Evolutionary conservation across 2,113 vertebrate genomes (phyloP).

Genomic region (Chaetodon trifascialis): DNA sequence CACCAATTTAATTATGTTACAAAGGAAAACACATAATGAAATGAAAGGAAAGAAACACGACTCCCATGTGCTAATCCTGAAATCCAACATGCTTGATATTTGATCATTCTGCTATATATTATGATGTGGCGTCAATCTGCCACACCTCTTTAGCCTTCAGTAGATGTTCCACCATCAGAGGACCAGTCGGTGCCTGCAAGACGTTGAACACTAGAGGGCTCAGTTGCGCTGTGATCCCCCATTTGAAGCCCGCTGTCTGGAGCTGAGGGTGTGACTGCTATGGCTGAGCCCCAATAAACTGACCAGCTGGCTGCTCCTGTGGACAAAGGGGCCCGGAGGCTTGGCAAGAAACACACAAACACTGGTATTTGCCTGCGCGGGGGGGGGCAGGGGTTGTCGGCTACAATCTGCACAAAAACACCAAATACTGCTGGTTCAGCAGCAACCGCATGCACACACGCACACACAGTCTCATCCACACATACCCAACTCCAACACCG

Average conservation of each 20-base stretch:
- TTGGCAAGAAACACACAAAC: slow-evolving; percentile 76
- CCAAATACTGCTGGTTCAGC: slow-evolving; percentile 78
- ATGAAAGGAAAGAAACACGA: not conserved
- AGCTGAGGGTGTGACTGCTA: slow-evolving; percentile 54
- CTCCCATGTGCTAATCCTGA: not conserved
- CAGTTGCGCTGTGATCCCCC: slow-evolving; percentile 37
- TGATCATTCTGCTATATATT: not conserved
- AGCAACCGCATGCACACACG: slow-evolving; percentile 25
- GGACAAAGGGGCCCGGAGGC: slow-evolving; percentile 72
- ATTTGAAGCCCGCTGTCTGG: not conserved
- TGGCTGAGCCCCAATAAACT: slow-evolving; percentile 50
- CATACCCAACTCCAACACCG: slow-evolving; percentile 2
- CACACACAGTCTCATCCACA: not conserved
- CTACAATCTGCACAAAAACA: slow-evolving; percentile 76
- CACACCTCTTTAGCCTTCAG: slow-evolving; percentile 1
- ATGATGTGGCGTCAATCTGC: not conserved
- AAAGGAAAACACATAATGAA: not conserved
- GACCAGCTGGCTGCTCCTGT: slow-evolving; percentile 65
- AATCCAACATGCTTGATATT: not conserved
- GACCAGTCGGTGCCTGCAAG: slow-evolving; percentile 1
- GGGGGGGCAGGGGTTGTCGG: slow-evolving; percentile 26
- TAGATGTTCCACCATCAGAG: slow-evolving; percentile 9
- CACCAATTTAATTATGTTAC: not conserved
- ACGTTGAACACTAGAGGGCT: slow-evolving; percentile 74
- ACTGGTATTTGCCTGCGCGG: slow-evolving; percentile 67